Evolutionary conservation across 2,888 invertebrate species (phyloP).

Genomic region (Thysanoteuthis rhombus): DNA sequence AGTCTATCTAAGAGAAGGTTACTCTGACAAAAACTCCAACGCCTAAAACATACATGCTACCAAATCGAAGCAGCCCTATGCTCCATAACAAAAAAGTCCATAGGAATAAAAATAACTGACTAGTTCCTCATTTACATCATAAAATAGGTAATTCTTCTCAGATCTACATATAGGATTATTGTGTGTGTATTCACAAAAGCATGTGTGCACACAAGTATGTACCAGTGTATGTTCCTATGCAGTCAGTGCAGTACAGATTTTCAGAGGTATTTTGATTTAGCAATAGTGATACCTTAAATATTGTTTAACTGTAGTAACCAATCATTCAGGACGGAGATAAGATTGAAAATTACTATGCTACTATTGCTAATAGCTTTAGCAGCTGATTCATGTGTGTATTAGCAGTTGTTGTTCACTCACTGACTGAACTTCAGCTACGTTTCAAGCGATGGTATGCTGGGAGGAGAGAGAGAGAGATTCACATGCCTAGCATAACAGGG

Average conservation of each 20-base stretch:
- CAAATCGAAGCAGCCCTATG: too few species aligned
- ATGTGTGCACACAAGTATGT: too few species aligned
- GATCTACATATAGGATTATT: too few species aligned
- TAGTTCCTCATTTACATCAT: too few species aligned
- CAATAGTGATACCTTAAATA: neutral
- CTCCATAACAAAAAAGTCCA: too few species aligned
- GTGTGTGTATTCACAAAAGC: too few species aligned
- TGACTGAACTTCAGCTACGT: slow-evolving; percentile 1
- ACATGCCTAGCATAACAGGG: neutral
- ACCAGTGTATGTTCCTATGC: too few species aligned
- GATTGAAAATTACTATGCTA: neutral
- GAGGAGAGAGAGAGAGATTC: neutral
- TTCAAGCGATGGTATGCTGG: neutral
- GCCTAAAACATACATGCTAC: too few species aligned
- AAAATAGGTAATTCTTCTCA: too few species aligned
- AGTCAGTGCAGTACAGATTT: neutral
- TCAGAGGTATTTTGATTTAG: neutral
- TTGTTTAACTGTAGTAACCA: neutral
- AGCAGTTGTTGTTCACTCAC: neutral
- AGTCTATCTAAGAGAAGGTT: too few species aligned
- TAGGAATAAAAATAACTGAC: too few species aligned
- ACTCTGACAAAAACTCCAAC: too few species aligned
- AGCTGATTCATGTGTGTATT: neutral
- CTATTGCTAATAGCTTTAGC: neutral
- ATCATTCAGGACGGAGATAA: neutral